phyloP scores from a whole-genome alignment of 2,888 invertebrate genomes.

The Oeneis ivallda region DNA sequence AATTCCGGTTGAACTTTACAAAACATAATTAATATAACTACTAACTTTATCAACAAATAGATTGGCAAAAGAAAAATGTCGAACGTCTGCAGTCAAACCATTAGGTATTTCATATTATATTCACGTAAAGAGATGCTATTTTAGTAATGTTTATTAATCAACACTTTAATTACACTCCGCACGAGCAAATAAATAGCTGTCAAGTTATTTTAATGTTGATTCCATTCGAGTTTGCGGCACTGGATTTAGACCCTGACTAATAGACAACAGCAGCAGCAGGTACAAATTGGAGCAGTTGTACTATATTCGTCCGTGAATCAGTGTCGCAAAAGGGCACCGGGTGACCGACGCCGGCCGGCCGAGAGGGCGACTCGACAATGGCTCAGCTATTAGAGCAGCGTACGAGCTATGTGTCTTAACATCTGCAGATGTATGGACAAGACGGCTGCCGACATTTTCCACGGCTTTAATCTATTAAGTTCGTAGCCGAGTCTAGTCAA shows the following conservation, averaged over 20 bases:
- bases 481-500: neutral
- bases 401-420: conserved; percentile 35
- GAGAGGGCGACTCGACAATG: conserved; percentile 50
- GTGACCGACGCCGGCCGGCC: conserved; percentile 46
- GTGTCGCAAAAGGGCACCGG: conserved; percentile 54
- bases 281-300: conserved; percentile 28
- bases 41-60: too few relatives aligned
- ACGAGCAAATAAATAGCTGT: neutral
- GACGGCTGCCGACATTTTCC: neutral
- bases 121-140: conserved; percentile 1
- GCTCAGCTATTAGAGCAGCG: conserved; percentile 55
- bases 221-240: neutral
- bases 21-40: too few relatives aligned
- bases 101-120: neutral
- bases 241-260: conserved; percentile 24
- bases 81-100: neutral
- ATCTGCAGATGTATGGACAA: neutral
- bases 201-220: conserved; percentile 7
- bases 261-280: conserved; percentile 13
- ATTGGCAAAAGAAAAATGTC: too few relatives aligned
- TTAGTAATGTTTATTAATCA: neutral
- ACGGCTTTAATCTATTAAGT: neutral
- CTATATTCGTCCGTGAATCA: conserved; percentile 59
- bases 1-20: too few relatives aligned
- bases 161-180: neutral